Percentiles rank a stretch among this genome's conserved stretches.
Evolutionary conservation across 2,888 invertebrate species (phyloP).

Genomic region (Drosophila prolongata): DNA sequence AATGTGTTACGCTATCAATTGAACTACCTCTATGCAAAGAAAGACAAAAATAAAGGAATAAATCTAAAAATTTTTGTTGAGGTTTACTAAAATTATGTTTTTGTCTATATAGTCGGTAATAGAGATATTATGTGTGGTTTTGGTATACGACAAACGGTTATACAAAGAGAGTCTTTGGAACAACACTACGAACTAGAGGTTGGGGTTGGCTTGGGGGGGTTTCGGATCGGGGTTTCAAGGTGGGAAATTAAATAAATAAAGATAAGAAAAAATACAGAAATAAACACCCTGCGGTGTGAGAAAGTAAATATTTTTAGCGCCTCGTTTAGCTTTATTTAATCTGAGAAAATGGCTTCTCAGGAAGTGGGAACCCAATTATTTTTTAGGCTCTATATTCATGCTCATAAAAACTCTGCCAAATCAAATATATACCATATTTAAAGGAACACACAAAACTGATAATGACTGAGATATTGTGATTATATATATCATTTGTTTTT

Average conservation of each 20-base stretch:
- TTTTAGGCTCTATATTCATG: not conserved
- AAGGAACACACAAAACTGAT: too few species aligned
- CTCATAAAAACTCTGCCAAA: not conserved
- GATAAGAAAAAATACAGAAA: slow-evolving; percentile 1
- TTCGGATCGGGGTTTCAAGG: not conserved
- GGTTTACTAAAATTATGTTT: slow-evolving; percentile 33
- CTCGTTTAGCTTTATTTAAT: not conserved
- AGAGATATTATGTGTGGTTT: slow-evolving; percentile 43
- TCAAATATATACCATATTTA: too few species aligned
- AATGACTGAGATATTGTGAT: too few species aligned
- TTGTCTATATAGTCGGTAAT: slow-evolving; percentile 32
- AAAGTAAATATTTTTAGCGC: not conserved
- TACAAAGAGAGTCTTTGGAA: slow-evolving; percentile 54
- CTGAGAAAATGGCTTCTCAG: slow-evolving; percentile 1
- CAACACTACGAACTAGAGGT: slow-evolving; percentile 60
- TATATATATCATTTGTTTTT: too few species aligned
- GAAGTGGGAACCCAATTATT: not conserved
- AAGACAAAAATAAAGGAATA: slow-evolving; percentile 9
- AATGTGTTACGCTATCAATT: slow-evolving; percentile 20
- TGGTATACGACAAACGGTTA: slow-evolving; percentile 59
- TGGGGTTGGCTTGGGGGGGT: slow-evolving; percentile 5
- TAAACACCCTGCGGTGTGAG: slow-evolving; percentile 1
- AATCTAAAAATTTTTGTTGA: slow-evolving; percentile 23
- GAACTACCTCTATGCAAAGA: slow-evolving; percentile 27
- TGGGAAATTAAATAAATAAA: slow-evolving; percentile 18